Conservation (phyloP, 2,113 vertebrate genomes). For the Platycercus adscitus region DNA sequence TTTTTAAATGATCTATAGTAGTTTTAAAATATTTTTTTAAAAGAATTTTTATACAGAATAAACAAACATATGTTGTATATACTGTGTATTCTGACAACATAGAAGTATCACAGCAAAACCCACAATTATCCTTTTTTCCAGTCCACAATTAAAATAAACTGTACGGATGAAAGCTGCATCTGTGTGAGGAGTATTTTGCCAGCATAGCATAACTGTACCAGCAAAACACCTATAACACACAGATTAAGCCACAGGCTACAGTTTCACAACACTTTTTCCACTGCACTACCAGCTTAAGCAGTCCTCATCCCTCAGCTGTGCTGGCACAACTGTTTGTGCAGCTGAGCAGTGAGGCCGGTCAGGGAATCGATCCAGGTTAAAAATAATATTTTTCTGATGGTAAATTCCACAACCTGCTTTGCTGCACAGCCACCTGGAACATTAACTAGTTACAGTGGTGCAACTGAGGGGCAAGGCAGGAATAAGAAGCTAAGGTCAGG, state of each 20-base stretch:
- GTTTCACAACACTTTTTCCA: slow-evolving; percentile 51
- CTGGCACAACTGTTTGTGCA: slow-evolving; percentile 66
- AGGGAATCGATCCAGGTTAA: slow-evolving; percentile 59
- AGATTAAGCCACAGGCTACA: not conserved
- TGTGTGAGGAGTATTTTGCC: not conserved
- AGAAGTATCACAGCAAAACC: not conserved
- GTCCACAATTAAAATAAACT: not conserved
- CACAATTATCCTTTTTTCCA: not conserved
- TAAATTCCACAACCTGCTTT: slow-evolving; percentile 57
- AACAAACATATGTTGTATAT: not conserved
- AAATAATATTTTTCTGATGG: slow-evolving; percentile 71
- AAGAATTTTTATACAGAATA: not conserved
- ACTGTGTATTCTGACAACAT: not conserved
- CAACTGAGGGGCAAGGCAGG: slow-evolving; percentile 8
- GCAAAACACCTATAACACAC: not conserved
- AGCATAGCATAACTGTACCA: not conserved
- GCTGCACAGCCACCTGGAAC: slow-evolving; percentile 56
- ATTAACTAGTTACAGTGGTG: slow-evolving; percentile 8
- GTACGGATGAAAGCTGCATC: not conserved
- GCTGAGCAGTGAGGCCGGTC: slow-evolving; percentile 31
- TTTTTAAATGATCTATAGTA: not conserved
- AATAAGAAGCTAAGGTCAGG: slow-evolving; percentile 22
- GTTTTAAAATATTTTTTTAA: not conserved
- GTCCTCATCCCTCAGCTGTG: slow-evolving; percentile 42
- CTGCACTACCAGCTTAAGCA: slow-evolving; percentile 43